Base-by-base conservation (phyloP, 2,888 invertebrate genomes). In the Argyra leucocephala region DNA sequence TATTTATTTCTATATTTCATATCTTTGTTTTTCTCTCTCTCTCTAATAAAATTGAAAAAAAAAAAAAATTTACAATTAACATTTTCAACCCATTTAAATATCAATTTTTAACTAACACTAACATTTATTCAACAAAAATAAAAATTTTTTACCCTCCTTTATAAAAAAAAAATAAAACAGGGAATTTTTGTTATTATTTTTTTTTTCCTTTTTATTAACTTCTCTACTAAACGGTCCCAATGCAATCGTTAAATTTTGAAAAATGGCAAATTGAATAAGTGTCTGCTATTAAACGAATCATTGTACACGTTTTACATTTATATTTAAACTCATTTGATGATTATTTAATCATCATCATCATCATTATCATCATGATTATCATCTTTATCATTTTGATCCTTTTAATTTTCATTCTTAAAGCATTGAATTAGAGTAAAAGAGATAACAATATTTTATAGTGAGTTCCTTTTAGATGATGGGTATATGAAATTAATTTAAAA, bases 261-360 rank as follows among this genome's bases (percentile, higher is more conserved):
- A 79, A 79, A 78, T 77, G 78, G 77, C 76, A 79, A 79, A 79
- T 79, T 78, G 78, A 78, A 79, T 79, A 77, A 76, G 75, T 59
- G 59, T 23, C 59, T 59, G 22, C 26, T 7, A 37, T 2, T 37
- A 37, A 48, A 48, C 48, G 48, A 48, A 48, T 18, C 48, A 48
- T 48, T 48, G 2, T 48, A 18, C 48, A 48, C 37, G 37, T 37
- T 37, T 37, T 15, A 48, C 37, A 12, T 37, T 37, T 37, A 10
- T 37, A 12, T 37, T 37, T 37, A 48, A 48, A 9, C 15, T 48
- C 18, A 18, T 48, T 18, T 48, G 18, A 48, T 48, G 48, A 48
- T 48, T 48, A 48, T 48, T 48, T 48, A n/a, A 48, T 48, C 48
- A 48, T 48, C 9, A 48, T 48, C 48, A 48, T 18, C 15, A 48